A percentile compares a stretch with the other conserved stretches of the same genome.
Conservation (phyloP, 2,113 vertebrate genomes). For the Forbesichthys agassizii region DNA sequence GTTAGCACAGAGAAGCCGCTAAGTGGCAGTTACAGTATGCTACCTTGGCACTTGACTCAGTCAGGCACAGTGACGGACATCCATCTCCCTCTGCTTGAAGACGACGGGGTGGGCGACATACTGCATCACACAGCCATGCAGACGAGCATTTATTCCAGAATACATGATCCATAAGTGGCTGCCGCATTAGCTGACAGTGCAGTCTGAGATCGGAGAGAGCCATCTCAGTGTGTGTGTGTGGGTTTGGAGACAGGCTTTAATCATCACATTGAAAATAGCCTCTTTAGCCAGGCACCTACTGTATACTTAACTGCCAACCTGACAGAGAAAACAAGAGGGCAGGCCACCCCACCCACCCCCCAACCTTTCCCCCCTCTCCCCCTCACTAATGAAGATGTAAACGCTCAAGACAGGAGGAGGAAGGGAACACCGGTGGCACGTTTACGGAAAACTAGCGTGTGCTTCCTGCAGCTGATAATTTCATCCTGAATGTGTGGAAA, state of each 20-base stretch:
- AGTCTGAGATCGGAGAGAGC: conserved; percentile 40
- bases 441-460: conserved; percentile 19
- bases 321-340: background rate
- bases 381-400: background rate
- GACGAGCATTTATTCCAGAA: too few relatives aligned
- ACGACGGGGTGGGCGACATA: too few relatives aligned
- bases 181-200: conserved; percentile 3
- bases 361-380: too few relatives aligned
- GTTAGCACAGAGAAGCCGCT: background rate
- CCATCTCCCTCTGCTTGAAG: too few relatives aligned
- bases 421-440: conserved; percentile 17
- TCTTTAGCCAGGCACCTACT: background rate
- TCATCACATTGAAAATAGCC: background rate
- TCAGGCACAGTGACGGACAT: too few relatives aligned
- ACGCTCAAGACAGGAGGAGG: conserved; percentile 22
- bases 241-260: background rate
- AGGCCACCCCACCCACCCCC: too few relatives aligned
- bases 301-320: conserved; percentile 13
- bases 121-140: too few relatives aligned
- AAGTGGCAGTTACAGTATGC: background rate
- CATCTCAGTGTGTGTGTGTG: background rate
- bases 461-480: background rate
- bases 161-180: too few relatives aligned
- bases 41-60: too few relatives aligned
- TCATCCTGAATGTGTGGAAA: too few relatives aligned